Percentiles rank a stretch among this genome's conserved stretches.
phyloP scores from a whole-genome alignment of 1,140 invertebrate genomes.

The Propsilocerus akamusi region DNA sequence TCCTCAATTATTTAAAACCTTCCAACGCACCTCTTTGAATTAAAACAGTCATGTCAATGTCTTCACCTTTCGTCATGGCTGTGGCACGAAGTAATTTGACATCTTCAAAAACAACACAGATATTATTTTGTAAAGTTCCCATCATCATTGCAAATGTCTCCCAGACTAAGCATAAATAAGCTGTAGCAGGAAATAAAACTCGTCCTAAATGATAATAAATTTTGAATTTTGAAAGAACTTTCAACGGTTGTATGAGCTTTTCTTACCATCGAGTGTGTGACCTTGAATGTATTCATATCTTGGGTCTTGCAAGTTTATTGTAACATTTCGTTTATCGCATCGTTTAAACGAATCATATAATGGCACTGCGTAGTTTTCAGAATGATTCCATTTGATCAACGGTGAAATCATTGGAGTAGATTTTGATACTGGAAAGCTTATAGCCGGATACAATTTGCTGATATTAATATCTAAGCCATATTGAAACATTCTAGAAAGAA shows the following conservation, averaged over 20 bases:
- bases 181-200: too few species aligned
- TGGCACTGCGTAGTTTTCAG: too few species aligned
- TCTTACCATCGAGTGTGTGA: conserved; percentile 64
- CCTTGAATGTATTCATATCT: conserved; percentile 59
- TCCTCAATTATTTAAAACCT: too few species aligned
- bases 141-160: conserved; percentile 68
- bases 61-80: conserved; percentile 46
- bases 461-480: conserved; percentile 25
- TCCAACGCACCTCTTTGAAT: too few species aligned
- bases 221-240: conserved; percentile 24
- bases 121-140: conserved; percentile 44
- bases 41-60: conserved; percentile 57
- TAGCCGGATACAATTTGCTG: conserved; percentile 35
- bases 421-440: conserved; percentile 59
- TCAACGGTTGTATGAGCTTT: too few species aligned
- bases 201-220: too few species aligned
- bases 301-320: conserved; percentile 39
- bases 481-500: conserved; percentile 24
- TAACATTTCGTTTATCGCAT: conserved; percentile 36
- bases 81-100: conserved; percentile 69
- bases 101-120: conserved; percentile 73
- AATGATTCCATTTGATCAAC: conserved; percentile 79
- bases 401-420: conserved; percentile 60
- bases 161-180: too few species aligned
- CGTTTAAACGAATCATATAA: conserved; percentile 41